Evolutionary conservation across 2,113 vertebrate species (phyloP).

Genomic region (Bubo scandiacus): DNA sequence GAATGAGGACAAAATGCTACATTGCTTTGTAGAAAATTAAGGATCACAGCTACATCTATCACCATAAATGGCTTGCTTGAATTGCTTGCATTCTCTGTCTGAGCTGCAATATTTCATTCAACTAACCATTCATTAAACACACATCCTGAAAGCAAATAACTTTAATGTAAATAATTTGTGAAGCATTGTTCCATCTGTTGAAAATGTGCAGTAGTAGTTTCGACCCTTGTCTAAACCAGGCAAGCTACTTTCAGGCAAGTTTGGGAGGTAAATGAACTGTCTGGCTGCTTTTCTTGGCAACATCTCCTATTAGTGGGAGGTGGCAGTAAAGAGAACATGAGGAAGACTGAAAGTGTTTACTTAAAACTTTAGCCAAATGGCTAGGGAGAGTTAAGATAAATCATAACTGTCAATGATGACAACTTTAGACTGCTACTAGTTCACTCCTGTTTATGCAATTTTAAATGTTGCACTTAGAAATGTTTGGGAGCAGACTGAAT

Average conservation of each 20-base stretch:
- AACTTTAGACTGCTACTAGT: conserved; percentile 79
- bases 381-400: conserved; percentile 75
- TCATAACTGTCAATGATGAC: conserved; percentile 77
- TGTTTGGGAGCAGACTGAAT: conserved; percentile 40
- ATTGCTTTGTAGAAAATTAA: conserved; percentile 50
- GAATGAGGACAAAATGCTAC: conserved; percentile 48
- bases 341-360: conserved; percentile 78
- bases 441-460: conserved; percentile 74
- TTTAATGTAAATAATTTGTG: conserved; percentile 67
- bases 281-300: conserved; percentile 78
- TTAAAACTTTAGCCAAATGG: conserved; percentile 79
- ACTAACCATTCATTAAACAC: conserved; percentile 66
- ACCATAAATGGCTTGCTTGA: conserved; percentile 61
- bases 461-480: conserved; percentile 66
- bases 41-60: conserved; percentile 60
- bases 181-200: conserved; percentile 70
- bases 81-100: conserved; percentile 59
- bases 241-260: conserved; percentile 72
- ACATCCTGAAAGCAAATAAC: conserved; percentile 71
- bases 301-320: conserved; percentile 74
- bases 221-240: conserved; percentile 72
- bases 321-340: conserved; percentile 75
- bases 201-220: conserved; percentile 74
- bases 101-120: conserved; percentile 67
- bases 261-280: conserved; percentile 78